These are phyloP conservation scores for Merodon equestris DNA, from an alignment of 2,888 invertebrate species.

Conservation along the genomic window DNA sequence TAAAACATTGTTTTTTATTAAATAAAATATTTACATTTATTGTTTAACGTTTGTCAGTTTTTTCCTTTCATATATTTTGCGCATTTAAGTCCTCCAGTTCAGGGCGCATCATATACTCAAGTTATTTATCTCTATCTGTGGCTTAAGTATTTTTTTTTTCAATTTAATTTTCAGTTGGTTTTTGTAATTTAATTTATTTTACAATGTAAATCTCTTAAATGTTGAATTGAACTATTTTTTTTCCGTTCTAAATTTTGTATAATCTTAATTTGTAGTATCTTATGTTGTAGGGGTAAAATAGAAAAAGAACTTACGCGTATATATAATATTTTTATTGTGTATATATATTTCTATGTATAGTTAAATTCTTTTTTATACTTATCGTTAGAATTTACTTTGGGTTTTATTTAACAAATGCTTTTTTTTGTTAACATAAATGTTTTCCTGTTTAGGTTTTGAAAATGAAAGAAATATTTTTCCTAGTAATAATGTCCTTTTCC, in stretches of 20 bases:
- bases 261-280: slow-evolving; percentile 60
- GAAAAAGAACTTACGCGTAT: slow-evolving; percentile 63
- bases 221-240: slow-evolving; percentile 55
- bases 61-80: slow-evolving; percentile 25
- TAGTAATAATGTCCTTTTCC: slow-evolving; percentile 3
- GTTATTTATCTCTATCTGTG: slow-evolving; percentile 52
- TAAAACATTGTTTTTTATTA: slow-evolving; percentile 43
- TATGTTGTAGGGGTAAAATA: slow-evolving; percentile 62
- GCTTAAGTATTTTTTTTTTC: slow-evolving; percentile 40
- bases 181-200: slow-evolving; percentile 45
- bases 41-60: slow-evolving; percentile 47
- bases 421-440: not conserved
- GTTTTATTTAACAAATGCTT: slow-evolving; percentile 38
- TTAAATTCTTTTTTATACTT: slow-evolving; percentile 52
- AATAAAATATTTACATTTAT: slow-evolving; percentile 69
- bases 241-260: slow-evolving; percentile 39
- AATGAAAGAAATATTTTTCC: slow-evolving; percentile 20
- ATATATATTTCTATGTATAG: slow-evolving; percentile 46
- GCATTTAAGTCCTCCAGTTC: slow-evolving; percentile 57
- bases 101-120: slow-evolving; percentile 47
- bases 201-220: slow-evolving; percentile 58
- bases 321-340: slow-evolving; percentile 50
- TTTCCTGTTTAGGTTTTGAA: slow-evolving; percentile 4
- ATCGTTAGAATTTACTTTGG: slow-evolving; percentile 39
- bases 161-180: not conserved